phyloP scores from a whole-genome alignment of 2,888 invertebrate genomes.

The Crioceris asparagi region DNA sequence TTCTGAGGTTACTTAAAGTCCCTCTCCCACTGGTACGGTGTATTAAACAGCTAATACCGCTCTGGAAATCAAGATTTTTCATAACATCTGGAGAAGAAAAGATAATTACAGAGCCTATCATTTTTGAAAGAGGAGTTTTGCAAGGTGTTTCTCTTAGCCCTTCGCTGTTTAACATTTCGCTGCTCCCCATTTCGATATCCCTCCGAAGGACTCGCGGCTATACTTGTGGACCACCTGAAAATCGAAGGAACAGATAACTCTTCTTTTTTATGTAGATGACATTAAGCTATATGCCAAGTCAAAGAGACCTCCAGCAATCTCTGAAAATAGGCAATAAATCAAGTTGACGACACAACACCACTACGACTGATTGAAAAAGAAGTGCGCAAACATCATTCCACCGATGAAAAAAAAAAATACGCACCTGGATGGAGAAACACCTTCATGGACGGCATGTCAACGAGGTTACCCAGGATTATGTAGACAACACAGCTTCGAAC shows the following conservation, averaged over 20 bases:
- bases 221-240: background rate
- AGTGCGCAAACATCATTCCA: too few species aligned
- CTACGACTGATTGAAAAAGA: too few species aligned
- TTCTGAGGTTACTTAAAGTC: background rate
- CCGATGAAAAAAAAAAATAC: too few species aligned
- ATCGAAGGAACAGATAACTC: background rate
- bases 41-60: conserved; percentile 1
- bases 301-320: background rate
- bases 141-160: background rate
- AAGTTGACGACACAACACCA: too few species aligned
- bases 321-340: background rate
- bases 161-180: conserved; percentile 2
- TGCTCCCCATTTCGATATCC: background rate
- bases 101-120: background rate
- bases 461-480: too few species aligned
- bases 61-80: background rate
- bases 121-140: background rate
- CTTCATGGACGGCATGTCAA: too few species aligned
- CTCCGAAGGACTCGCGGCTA: background rate
- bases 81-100: background rate
- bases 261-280: conserved; percentile 3
- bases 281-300: conserved; percentile 1
- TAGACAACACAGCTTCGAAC: too few species aligned
- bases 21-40: conserved; percentile 1
- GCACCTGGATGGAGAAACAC: too few species aligned